phyloP scores from a whole-genome alignment of 2,888 invertebrate species.

The Drosophila buzzatii region DNA sequence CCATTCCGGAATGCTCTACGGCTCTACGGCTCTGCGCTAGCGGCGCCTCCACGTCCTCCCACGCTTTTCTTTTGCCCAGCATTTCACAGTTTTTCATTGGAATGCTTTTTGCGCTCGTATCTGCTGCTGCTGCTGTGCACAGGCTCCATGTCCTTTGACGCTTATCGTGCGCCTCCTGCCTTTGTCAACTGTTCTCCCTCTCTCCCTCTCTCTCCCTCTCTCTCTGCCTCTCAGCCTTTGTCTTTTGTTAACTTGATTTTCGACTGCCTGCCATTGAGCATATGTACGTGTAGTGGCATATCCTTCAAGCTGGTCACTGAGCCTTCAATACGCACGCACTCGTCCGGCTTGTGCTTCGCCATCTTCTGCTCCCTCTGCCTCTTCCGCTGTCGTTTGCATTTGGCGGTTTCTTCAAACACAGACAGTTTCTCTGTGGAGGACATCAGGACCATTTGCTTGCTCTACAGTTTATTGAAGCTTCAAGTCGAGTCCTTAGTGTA shows the following conservation, averaged over 20 bases:
- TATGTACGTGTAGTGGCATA: slow-evolving; percentile 45
- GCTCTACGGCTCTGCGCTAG: neutral
- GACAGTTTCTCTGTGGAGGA: slow-evolving; percentile 19
- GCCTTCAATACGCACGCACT: slow-evolving; percentile 58
- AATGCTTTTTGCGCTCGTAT: slow-evolving; percentile 33
- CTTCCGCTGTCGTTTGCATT: slow-evolving; percentile 24
- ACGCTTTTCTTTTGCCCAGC: slow-evolving; percentile 17
- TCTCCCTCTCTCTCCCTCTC: neutral
- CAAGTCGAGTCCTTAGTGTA: slow-evolving; percentile 1
- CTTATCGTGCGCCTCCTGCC: slow-evolving; percentile 57
- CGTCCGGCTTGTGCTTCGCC: neutral
- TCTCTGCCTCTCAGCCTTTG: slow-evolving; percentile 31
- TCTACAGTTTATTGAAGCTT: slow-evolving; percentile 17
- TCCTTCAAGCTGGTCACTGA: slow-evolving; percentile 44
- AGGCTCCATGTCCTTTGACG: slow-evolving; percentile 71
- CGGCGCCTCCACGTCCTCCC: neutral
- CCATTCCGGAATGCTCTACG: neutral
- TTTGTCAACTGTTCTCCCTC: neutral
- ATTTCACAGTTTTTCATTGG: slow-evolving; percentile 35
- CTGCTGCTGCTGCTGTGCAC: slow-evolving; percentile 23
- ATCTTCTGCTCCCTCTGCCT: neutral
- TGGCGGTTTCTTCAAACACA: slow-evolving; percentile 21
- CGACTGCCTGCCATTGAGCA: slow-evolving; percentile 37
- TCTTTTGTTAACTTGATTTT: slow-evolving; percentile 73
- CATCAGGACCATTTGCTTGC: slow-evolving; percentile 18